Conservation (phyloP, 2,888 invertebrate species). For the Papilio demoleus region DNA sequence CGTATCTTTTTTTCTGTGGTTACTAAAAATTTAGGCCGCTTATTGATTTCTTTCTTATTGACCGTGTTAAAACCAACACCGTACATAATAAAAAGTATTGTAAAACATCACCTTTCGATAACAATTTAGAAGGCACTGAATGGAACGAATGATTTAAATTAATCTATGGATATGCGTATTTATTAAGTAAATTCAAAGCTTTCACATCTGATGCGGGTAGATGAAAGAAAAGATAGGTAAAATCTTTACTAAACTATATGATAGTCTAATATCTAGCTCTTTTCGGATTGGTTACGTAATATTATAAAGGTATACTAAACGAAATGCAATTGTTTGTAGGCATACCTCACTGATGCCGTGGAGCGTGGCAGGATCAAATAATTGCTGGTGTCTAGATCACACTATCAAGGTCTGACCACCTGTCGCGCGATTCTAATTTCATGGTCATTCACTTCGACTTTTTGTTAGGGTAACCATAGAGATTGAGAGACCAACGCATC, state of each 20-base stretch:
- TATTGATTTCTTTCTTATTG: conserved; percentile 24
- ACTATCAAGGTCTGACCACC: conserved; percentile 54
- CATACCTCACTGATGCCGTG: conserved; percentile 27
- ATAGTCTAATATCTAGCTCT: conserved; percentile 11
- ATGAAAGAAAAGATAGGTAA: neutral
- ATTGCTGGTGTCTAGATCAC: conserved; percentile 40
- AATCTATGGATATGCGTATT: conserved; percentile 1
- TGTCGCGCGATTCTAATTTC: conserved; percentile 69
- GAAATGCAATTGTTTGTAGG: conserved; percentile 34
- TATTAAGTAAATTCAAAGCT: conserved; percentile 2
- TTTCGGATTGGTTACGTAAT: conserved; percentile 25
- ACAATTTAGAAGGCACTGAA: conserved; percentile 5
- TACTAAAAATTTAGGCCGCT: conserved; percentile 17
- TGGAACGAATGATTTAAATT: conserved; percentile 9
- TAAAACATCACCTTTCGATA: conserved; percentile 7
- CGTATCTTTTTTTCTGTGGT: conserved; percentile 13
- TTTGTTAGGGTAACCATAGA: conserved; percentile 29
- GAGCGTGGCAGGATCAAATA: conserved; percentile 40
- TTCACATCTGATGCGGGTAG: neutral
- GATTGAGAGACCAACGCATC: too few relatives aligned
- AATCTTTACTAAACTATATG: neutral
- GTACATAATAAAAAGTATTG: conserved; percentile 15
- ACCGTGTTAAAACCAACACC: conserved; percentile 22
- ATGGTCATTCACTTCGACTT: conserved; percentile 64
- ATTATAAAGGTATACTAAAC: conserved; percentile 18